These are phyloP conservation scores for Dicentrarchus labrax DNA, from an alignment of 2,113 vertebrate species.

Conservation along the genomic window DNA sequence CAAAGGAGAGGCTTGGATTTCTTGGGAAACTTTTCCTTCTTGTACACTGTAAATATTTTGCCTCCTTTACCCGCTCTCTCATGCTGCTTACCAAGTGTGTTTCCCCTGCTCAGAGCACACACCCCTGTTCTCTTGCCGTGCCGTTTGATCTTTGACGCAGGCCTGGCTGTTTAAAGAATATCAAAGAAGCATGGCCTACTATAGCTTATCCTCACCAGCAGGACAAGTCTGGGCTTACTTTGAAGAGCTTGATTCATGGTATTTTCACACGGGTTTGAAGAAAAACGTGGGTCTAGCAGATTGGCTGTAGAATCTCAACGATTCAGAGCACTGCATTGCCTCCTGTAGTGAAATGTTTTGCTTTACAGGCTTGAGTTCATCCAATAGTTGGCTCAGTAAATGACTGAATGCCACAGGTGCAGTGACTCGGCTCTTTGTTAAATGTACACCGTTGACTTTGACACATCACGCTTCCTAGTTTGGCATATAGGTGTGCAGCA, in stretches of 20 bases:
- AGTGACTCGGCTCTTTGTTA: not conserved
- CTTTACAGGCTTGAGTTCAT: not conserved
- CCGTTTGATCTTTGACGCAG: conserved; percentile 74
- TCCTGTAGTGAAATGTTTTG: not conserved
- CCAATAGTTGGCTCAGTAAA: not conserved
- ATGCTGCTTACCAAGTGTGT: conserved; percentile 67
- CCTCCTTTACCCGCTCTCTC: conserved; percentile 62
- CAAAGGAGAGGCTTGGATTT: conserved; percentile 75
- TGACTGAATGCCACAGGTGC: not conserved
- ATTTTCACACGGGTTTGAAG: conserved; percentile 23
- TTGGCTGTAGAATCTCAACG: not conserved
- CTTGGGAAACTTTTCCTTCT: conserved; percentile 76
- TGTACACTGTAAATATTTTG: conserved; percentile 80
- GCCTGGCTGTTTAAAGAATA: conserved; percentile 45
- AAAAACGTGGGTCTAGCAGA: not conserved
- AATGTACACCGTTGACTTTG: not conserved
- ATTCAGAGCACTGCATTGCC: not conserved
- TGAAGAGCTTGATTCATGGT: conserved; percentile 31
- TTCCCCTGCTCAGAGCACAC: conserved; percentile 44
- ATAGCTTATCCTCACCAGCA: conserved; percentile 44
- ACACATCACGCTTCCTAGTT: not conserved
- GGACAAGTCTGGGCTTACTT: conserved; percentile 41
- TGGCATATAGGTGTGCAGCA: not conserved
- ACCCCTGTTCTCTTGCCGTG: conserved; percentile 29
- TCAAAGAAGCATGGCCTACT: conserved; percentile 37